A percentile compares a stretch with the other conserved stretches of the same genome.
These are phyloP conservation scores for Phodopus roborovskii DNA, from an alignment of 2,113 vertebrate species.

Conservation along the genomic window DNA sequence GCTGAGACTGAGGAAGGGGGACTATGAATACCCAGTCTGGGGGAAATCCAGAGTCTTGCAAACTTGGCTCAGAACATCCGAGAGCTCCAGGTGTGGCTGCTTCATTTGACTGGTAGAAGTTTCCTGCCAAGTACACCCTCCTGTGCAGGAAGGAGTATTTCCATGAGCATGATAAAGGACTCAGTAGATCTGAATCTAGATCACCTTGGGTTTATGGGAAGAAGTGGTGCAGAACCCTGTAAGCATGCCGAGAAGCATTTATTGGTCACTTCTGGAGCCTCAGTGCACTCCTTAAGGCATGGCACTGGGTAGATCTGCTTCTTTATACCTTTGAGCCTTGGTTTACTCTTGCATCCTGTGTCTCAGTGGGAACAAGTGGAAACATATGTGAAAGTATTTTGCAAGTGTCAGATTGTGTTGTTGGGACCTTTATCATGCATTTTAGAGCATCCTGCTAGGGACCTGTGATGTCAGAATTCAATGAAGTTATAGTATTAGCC, in stretches of 20 bases:
- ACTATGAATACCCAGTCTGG: background rate
- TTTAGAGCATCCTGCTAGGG: slow-evolving; percentile 10
- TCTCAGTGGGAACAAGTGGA: slow-evolving; percentile 27
- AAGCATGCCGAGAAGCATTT: background rate
- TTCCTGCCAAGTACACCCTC: background rate
- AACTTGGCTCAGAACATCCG: slow-evolving; percentile 73
- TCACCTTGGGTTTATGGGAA: slow-evolving; percentile 18
- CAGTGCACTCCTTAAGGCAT: background rate
- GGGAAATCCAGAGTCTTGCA: background rate
- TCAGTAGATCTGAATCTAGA: background rate
- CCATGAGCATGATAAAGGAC: background rate
- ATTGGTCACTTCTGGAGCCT: background rate
- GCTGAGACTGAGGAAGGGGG: background rate
- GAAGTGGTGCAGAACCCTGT: slow-evolving; percentile 2
- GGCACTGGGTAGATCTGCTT: background rate
- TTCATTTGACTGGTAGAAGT: background rate
- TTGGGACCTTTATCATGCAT: background rate
- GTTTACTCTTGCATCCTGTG: background rate
- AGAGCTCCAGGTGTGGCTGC: slow-evolving; percentile 64
- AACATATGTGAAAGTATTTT: slow-evolving; percentile 31
- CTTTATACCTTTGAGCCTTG: background rate
- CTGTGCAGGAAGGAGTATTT: slow-evolving; percentile 38
- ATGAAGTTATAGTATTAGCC: background rate
- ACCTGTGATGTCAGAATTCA: background rate
- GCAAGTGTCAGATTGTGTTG: background rate